Base-by-base conservation (phyloP, 2,888 invertebrate species). In the Diploptera punctata region DNA sequence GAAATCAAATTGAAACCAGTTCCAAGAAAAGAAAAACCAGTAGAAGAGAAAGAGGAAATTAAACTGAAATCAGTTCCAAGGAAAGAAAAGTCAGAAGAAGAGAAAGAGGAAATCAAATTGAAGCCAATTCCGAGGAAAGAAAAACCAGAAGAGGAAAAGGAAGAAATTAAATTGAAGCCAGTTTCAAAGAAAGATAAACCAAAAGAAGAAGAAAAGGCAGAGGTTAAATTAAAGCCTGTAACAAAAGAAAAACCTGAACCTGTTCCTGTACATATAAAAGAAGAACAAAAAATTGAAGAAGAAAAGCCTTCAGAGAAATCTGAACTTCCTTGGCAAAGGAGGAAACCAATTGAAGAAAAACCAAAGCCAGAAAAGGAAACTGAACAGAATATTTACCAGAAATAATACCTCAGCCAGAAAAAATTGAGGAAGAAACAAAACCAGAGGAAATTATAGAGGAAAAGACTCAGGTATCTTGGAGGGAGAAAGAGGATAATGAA, bases 31-130 rank as follows among this genome's bases (percentile, higher is more conserved):
- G 73, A 73, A 21, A 62, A 71, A 31, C 68, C 68, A 19, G 71
- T 76, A 9, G 78, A 79, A 76, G 78, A 78, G n/a, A 24, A 24
- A 3, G 71, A 69, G 16, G 83, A 85, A 76, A 81, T 84, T 0
- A 77, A 78, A 4, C 77, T 85, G 0, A 86, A 86, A 75, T 84
- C 84, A 19, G 76, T 82, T n/a, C 54, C 29, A 49, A 68, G n/a
- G 16, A 43, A 31, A 31, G 18, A 21, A 1, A 86, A 86, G 75
- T 84, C 84, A 26, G 75, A 82, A 2, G 33, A 65, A 21, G 72
- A 73, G 47, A 54, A 69, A 47, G 71, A 70, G 18, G 68, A 70
- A 67, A 60, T 71, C 9, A 62, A 60, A 21, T 31, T 70, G 10
- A 74, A 74, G 57, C 74, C 75, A 21, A 57, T 54, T n/a, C 44